These are phyloP conservation scores for Rhizomys pruinosus DNA, from an alignment of 2,113 vertebrate species.

Conservation along the genomic window DNA sequence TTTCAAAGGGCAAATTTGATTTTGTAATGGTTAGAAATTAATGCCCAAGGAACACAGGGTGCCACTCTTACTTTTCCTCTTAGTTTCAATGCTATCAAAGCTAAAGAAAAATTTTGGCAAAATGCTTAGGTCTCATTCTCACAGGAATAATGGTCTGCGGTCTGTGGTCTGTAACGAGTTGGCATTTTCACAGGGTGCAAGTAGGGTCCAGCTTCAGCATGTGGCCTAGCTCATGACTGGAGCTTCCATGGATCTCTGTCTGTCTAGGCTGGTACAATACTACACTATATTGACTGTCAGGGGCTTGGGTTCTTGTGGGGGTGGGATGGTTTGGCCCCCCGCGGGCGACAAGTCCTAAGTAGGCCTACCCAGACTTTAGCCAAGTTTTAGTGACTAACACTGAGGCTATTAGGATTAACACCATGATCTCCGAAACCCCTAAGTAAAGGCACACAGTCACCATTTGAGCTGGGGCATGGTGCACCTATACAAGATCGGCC, in stretches of 20 bases:
- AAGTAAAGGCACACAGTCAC: no score
- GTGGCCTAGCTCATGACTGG: accelerated
- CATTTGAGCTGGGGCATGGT: no score
- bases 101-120: no score
- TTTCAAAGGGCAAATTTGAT: not conserved
- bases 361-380: no score
- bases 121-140: not conserved
- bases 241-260: accelerated
- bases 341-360: no score
- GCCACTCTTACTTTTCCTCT: not conserved
- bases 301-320: no score
- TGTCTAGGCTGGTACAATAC: accelerated
- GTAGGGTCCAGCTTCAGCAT: not conserved
- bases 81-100: not conserved
- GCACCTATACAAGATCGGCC: no score
- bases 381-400: no score
- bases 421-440: no score
- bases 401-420: no score
- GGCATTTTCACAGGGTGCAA: not conserved
- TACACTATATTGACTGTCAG: accelerated
- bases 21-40: not conserved
- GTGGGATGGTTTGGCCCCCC: no score
- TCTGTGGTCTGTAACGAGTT: accelerated
- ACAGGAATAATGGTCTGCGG: not conserved
- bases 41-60: not conserved